These are phyloP conservation scores for Porites cylindrica DNA, from an alignment of 92 coral and sea anemone species.

Conservation along the genomic window DNA sequence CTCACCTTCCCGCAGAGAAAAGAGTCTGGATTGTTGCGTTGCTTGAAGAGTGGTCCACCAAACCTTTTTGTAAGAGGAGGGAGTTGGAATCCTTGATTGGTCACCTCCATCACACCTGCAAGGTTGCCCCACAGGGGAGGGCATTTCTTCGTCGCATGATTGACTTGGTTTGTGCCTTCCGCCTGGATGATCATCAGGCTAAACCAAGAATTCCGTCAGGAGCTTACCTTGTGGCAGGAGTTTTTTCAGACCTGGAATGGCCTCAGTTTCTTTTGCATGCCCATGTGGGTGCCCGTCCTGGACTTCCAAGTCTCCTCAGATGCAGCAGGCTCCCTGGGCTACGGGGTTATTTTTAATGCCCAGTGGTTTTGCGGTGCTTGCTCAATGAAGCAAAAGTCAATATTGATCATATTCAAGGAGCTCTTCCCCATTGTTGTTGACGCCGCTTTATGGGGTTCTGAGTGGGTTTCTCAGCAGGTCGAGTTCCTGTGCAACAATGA, in stretches of 20 bases:
- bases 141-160: constrained; percentile 43
- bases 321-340: constrained; percentile 39
- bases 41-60: constrained; percentile 15
- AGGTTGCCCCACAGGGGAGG: constrained; percentile 36
- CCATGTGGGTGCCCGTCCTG: constrained; percentile 12
- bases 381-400: background rate
- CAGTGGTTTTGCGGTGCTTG: constrained; percentile 42
- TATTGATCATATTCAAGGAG: background rate
- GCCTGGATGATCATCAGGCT: constrained; percentile 8
- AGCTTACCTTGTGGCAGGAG: constrained; percentile 37
- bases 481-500: constrained; percentile 33
- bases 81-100: constrained; percentile 4
- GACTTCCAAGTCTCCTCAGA: constrained; percentile 7
- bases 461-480: constrained; percentile 16
- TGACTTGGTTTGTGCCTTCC: constrained; percentile 18
- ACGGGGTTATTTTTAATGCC: constrained; percentile 19
- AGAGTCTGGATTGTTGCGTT: background rate
- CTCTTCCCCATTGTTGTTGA: constrained; percentile 31
- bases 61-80: background rate
- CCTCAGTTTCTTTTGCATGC: constrained; percentile 39
- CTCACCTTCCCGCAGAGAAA: constrained; percentile 1
- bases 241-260: constrained; percentile 41
- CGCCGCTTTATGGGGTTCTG: constrained; percentile 34
- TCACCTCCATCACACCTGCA: background rate
- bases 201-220: constrained; percentile 8